Conservation (phyloP, 2,888 invertebrate genomes). For the Clanis bilineata region DNA sequence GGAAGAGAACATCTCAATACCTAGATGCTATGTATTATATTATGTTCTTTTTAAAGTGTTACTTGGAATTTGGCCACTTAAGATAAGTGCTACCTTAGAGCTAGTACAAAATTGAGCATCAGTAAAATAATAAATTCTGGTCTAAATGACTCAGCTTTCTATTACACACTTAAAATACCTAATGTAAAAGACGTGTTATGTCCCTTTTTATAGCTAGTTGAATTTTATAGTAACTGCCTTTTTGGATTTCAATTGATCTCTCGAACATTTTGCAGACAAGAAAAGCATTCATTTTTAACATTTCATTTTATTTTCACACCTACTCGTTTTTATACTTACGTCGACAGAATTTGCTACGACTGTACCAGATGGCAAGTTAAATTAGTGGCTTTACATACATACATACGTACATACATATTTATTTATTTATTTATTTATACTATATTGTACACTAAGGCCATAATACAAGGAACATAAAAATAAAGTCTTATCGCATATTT, state of each 20-base stretch:
- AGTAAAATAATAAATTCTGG: neutral
- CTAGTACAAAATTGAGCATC: neutral
- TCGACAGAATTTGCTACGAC: neutral
- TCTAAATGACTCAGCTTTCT: neutral
- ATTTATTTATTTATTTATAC: no score
- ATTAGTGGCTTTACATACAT: no score
- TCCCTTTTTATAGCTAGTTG: neutral
- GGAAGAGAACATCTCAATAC: no score
- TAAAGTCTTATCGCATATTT: no score
- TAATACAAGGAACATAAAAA: no score
- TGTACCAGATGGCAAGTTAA: neutral
- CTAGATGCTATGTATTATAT: no score
- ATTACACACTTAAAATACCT: neutral
- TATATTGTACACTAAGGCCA: no score
- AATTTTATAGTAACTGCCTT: constrained; percentile 8
- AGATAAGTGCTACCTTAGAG: neutral
- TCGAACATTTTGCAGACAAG: neutral
- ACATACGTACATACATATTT: no score
- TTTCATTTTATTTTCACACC: neutral
- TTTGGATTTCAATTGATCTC: neutral
- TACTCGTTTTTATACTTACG: neutral
- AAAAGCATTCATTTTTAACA: neutral
- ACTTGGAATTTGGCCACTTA: neutral
- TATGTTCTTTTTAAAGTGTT: no score
- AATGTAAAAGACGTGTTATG: neutral